Base-by-base conservation (phyloP, 2,888 invertebrate genomes). In the Ennomos erosarius region DNA sequence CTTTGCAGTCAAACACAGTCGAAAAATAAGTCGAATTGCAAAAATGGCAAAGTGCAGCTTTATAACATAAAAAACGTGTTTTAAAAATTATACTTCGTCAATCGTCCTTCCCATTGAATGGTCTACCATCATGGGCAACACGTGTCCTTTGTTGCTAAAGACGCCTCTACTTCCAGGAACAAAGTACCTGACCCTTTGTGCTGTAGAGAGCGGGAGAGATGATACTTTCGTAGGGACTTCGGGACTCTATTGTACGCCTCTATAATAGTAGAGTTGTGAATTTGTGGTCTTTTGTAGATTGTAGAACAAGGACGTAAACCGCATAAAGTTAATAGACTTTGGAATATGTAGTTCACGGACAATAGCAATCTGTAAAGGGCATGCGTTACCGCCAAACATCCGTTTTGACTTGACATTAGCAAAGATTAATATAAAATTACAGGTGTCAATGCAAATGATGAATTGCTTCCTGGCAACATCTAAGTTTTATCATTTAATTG, bases 141-240 rank as follows among this genome's bases (percentile, higher is more conserved):
- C 55, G 51, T 55, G 59, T 55, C 51, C 33, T 11, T 45, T 46
- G 42, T 26, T 51, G 9, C 10, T n/a, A 39, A 36, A 45, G 46
- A 38, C 43, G 43, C 42, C 34, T 50, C 51, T 40, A 48, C 55
- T 68, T 67, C 68, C 59, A 62, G 59, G 68, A 68, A 68, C 64
- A 13, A 42, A 58, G 57, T 66, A 64, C 61, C 64, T 68, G 56
- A 46, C 12, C 61, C 36, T 38, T 66, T 64, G 52, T 56, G 35
- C 9, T 26, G 26, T 52, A 37, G 40, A 35, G 12, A 13, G 34
- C 47, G 33, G 47, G 46, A 63, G 67, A 55, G 63, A 54, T 61
- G 62, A 58, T 50, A 60, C 65, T 62, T 68, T 67, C 68, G 59
- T 42, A 36, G 12, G 16, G 43, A 16, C 10, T 26, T 26, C 6